Evolutionary conservation across 2,888 invertebrate genomes (phyloP), one percentile per base, ranked within the genome.

Genomic region (Venusia cambrica): DNA sequence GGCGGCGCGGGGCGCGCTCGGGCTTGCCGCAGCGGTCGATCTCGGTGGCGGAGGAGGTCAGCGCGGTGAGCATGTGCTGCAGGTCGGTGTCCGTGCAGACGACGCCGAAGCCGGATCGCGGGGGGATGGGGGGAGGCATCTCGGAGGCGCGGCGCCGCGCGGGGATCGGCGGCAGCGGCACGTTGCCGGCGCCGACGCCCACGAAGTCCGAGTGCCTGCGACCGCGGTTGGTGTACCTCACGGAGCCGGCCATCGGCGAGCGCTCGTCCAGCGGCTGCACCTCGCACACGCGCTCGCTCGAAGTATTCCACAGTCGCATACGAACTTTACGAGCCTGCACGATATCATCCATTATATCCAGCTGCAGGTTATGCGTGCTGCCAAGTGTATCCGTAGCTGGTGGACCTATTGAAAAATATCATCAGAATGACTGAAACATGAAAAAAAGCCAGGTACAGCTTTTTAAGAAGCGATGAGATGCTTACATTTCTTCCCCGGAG

Each of bases 281-380:
- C 70, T 95, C 95, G 66, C 94, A 95, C 5, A 95, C 92, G 33
- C 91, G 90, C 69, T 93, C 93, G 58, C 89, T 94, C 39, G 94
- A 92, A 1, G 94, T 94, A 45, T 93, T 94, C 94, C 94, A 95
- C 61, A 95, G 89, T 62, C 94, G 94, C 90, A 95, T 92, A 40
- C 94, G 91, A 0, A 94, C 90, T 87, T 95, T 95, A 27, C 94
- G 89, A 5, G 94, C 93, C 59, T 92, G 92, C 5, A 95, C 93
- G 43, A 95, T 95, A 62, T 95, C 94, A 57, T 95, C 95, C 95
- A 95, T 95, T 50, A 95, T 95, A 63, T 95, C 95, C 54, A 95
- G 78, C 66, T 94, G 94, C 3, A 95, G 87, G 64, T 95, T 95
- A 70, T 95, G 95, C 19, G 93, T 92, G 72, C 94, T 94, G 32